phyloP scores from a whole-genome alignment of 2,797 vertebrate genomes.

The Poeciliopsis infans region DNA sequence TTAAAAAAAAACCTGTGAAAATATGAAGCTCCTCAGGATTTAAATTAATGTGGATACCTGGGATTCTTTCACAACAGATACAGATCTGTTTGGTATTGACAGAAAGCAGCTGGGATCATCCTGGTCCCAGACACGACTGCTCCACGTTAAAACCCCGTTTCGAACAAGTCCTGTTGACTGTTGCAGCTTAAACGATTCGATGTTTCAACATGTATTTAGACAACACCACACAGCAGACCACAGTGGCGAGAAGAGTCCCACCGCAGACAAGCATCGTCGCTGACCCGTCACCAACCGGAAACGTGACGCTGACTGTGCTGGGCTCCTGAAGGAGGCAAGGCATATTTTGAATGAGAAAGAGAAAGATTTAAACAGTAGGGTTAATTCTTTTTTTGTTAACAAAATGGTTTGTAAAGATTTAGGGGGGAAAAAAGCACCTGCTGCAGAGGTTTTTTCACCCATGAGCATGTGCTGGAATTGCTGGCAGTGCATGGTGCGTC shows the following conservation, averaged over 20 bases:
- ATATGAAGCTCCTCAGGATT: neutral
- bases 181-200: slow-evolving; percentile 58
- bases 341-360: slow-evolving; percentile 4
- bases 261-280: slow-evolving; percentile 80
- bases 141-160: neutral
- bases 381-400: neutral
- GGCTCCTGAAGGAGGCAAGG: slow-evolving; percentile 45
- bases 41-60: neutral
- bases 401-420: neutral
- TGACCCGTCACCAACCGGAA: slow-evolving; percentile 89
- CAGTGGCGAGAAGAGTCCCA: slow-evolving; percentile 84
- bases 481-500: slow-evolving; percentile 73
- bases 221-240: slow-evolving; percentile 82
- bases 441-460: slow-evolving; percentile 71
- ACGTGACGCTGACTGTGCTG: slow-evolving; percentile 64
- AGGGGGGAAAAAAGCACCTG: slow-evolving; percentile 58
- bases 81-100: neutral
- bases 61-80: neutral
- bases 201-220: slow-evolving; percentile 83
- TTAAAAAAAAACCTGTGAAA: neutral
- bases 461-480: slow-evolving; percentile 78
- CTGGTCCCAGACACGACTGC: neutral
- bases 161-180: neutral
- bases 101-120: neutral
- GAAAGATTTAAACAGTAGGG: neutral